Conservation (phyloP, 53 echinoderm and acorn worm genomes). For the Luidia sarsii region DNA sequence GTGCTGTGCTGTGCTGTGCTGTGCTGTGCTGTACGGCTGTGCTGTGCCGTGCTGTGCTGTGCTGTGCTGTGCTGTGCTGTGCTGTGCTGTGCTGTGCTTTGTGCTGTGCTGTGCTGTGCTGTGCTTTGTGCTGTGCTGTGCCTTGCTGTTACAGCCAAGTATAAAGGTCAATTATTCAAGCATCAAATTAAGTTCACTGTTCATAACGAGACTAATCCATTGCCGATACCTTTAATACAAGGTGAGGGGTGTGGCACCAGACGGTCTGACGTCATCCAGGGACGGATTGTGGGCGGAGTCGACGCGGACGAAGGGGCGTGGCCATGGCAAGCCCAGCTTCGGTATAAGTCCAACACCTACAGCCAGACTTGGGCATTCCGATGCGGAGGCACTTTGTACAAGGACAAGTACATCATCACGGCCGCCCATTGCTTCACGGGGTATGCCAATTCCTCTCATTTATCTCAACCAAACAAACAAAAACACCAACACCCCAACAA, state of each 20-base stretch:
- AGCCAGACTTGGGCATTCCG: too few relatives aligned
- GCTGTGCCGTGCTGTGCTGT: neutral
- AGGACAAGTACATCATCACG: slow-evolving; percentile 70
- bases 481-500: too few relatives aligned
- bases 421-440: slow-evolving; percentile 76
- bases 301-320: slow-evolving; percentile 54
- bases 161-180: neutral
- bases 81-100: too few relatives aligned
- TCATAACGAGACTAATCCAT: neutral
- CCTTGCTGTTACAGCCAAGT: neutral
- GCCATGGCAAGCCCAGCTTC: slow-evolving; percentile 87
- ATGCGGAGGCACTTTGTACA: slow-evolving; percentile 78
- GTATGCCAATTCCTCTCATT: neutral
- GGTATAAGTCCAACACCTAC: neutral
- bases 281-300: slow-evolving; percentile 74
- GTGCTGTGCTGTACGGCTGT: neutral
- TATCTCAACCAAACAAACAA: too few relatives aligned
- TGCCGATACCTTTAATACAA: neutral
- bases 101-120: neutral
- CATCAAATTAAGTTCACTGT: neutral
- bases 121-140: neutral
- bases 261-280: neutral
- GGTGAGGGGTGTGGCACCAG: slow-evolving; percentile 70
- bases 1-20: neutral
- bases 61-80: slow-evolving; percentile 2